Percentiles rank a stretch among this genome's conserved stretches.
These are phyloP conservation scores for Sturnus vulgaris DNA, from an alignment of 2,113 vertebrate species.

Conservation along the genomic window DNA sequence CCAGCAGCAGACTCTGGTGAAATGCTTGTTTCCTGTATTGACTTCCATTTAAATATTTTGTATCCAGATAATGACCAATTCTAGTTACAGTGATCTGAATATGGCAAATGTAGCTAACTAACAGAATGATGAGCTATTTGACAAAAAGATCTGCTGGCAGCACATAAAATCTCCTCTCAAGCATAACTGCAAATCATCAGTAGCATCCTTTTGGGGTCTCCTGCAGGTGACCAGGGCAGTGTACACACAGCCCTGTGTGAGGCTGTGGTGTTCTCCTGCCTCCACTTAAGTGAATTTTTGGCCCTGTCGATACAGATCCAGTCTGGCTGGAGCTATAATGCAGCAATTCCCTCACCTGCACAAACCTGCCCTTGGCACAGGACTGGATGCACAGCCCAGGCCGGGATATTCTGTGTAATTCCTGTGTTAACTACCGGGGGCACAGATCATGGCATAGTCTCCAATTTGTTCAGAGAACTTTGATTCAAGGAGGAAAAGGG, in stretches of 20 bases:
- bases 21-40: neutral
- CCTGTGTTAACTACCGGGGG: neutral
- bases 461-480: neutral
- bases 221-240: neutral
- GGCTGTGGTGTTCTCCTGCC: neutral
- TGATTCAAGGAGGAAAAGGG: neutral
- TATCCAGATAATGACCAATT: neutral
- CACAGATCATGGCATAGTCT: neutral
- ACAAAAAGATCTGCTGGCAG: neutral
- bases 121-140: neutral
- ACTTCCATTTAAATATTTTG: neutral
- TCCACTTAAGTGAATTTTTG: neutral
- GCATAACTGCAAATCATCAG: neutral
- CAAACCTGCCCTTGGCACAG: neutral
- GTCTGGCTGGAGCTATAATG: neutral
- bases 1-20: neutral
- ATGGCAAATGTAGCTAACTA: neutral
- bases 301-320: fast-evolving
- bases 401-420: neutral
- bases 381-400: neutral
- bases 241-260: neutral
- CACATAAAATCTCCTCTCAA: neutral
- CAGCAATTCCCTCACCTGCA: neutral
- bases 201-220: neutral
- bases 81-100: neutral